phyloP scores from a whole-genome alignment of 2,113 vertebrate genomes.

The Sminthopsis crassicaudata region DNA sequence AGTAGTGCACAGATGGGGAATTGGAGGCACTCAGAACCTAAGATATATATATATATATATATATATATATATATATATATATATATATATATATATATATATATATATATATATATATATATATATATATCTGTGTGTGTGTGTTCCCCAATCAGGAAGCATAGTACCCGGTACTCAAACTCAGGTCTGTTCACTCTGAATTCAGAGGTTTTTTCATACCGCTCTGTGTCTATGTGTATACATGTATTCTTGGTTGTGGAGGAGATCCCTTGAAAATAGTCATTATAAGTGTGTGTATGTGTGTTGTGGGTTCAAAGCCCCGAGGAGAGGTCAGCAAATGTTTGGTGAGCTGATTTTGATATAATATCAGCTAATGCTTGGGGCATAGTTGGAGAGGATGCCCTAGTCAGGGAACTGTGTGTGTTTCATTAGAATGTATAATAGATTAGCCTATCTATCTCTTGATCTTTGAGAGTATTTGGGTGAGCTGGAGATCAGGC shows the following conservation, averaged over 20 bases:
- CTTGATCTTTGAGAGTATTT: conserved; percentile 77
- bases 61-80: too few relatives aligned
- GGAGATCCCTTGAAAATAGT: neutral
- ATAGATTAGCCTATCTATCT: conserved; percentile 71
- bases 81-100: too few relatives aligned
- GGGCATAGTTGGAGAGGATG: conserved; percentile 67
- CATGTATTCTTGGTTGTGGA: neutral
- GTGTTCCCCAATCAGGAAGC: neutral
- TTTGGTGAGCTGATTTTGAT: conserved; percentile 76
- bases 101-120: too few relatives aligned
- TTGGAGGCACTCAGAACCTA: neutral
- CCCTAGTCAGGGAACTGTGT: conserved; percentile 61
- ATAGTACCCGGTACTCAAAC: neutral
- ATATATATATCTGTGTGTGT: too few relatives aligned
- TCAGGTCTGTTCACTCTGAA: neutral
- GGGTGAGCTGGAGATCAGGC: conserved; percentile 60
- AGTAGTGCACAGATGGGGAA: neutral
- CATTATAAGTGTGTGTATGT: neutral
- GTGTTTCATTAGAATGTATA: conserved; percentile 73
- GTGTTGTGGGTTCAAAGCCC: conserved; percentile 60
- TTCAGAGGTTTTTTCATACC: neutral
- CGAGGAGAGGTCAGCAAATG: conserved; percentile 19
- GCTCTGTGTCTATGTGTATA: neutral
- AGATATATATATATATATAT: too few relatives aligned
- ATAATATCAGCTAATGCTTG: conserved; percentile 80